Evolutionary conservation across 2,113 vertebrate species (phyloP).

Genomic region (Ibidorhyncha struthersii): DNA sequence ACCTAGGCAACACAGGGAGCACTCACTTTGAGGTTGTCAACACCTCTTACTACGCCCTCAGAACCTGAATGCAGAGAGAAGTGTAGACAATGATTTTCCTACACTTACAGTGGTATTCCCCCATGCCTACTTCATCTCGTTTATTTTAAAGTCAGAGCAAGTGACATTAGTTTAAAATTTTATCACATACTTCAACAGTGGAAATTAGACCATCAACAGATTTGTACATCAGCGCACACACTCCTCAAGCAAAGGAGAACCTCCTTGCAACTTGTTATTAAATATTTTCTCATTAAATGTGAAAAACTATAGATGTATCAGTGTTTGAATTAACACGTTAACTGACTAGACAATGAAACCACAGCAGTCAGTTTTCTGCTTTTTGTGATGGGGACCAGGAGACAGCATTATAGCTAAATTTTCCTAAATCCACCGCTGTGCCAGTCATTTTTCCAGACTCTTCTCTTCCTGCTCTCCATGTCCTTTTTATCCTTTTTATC

Average conservation of each 20-base stretch:
- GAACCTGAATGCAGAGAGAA: neutral
- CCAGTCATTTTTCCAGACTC: neutral
- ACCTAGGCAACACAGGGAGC: neutral
- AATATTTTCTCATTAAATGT: neutral
- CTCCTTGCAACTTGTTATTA: neutral
- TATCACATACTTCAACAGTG: neutral
- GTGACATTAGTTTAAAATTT: neutral
- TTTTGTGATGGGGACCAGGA: neutral
- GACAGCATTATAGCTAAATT: neutral
- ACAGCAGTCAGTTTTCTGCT: neutral
- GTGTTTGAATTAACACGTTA: neutral
- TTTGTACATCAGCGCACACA: neutral
- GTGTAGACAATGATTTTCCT: neutral
- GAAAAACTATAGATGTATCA: neutral
- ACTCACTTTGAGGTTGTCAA: neutral
- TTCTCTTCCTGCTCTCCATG: neutral
- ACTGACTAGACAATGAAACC: neutral
- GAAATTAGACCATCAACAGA: neutral
- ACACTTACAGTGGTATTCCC: neutral
- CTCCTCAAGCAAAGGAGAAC: neutral
- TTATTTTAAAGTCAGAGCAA: neutral
- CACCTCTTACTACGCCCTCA: neutral
- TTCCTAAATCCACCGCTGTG: neutral
- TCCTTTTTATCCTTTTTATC: neutral
- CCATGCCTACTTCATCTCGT: neutral